Conservation (phyloP, 2,113 vertebrate species). For the Paradoxurus hermaphroditus region DNA sequence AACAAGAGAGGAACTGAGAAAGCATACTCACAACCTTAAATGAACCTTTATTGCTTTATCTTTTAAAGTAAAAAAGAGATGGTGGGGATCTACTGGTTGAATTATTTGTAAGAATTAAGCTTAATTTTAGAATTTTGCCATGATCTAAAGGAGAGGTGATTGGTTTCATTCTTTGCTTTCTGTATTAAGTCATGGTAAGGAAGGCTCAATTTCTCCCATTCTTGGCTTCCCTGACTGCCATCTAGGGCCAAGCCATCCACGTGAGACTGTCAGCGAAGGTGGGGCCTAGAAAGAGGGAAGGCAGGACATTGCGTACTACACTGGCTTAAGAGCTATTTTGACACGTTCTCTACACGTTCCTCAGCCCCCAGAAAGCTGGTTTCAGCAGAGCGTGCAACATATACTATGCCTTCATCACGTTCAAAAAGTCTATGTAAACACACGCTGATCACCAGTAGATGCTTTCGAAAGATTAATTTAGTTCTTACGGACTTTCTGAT, state of each 20-base stretch:
- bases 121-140: neutral
- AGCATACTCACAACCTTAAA: neutral
- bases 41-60: neutral
- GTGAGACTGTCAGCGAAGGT: neutral
- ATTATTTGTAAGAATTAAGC: neutral
- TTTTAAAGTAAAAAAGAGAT: slow-evolving; percentile 8
- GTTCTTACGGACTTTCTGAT: slow-evolving; percentile 29
- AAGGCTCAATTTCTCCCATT: neutral
- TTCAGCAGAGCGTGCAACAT: neutral
- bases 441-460: neutral
- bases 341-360: neutral
- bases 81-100: neutral
- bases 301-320: neutral
- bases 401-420: neutral
- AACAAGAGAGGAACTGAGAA: neutral
- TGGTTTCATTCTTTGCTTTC: neutral
- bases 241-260: neutral
- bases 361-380: neutral
- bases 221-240: neutral
- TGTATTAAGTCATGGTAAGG: neutral
- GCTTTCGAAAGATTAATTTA: neutral
- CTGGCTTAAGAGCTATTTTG: neutral
- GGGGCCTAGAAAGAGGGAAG: neutral
- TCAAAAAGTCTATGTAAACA: neutral
- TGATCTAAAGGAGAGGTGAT: neutral